Evolutionary conservation across 1,140 invertebrate genomes (phyloP).

Genomic region (Doryteuthis pealeii): DNA sequence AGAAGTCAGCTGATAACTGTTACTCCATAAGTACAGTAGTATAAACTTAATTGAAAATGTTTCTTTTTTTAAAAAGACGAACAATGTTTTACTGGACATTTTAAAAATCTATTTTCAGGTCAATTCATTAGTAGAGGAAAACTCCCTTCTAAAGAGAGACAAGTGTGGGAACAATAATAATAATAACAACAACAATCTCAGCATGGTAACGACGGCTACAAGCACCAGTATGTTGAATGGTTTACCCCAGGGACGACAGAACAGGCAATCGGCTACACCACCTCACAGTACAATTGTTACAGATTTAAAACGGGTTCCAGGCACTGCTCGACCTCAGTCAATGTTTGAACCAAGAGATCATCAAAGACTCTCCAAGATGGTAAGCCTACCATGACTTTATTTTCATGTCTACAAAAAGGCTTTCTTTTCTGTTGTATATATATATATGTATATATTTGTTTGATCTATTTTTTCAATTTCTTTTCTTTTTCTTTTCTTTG

Average conservation of each 20-base stretch:
- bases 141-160: constrained; percentile 38
- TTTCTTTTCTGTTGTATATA: no score
- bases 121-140: constrained; percentile 41
- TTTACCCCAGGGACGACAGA: constrained; percentile 11
- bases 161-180: constrained; percentile 3
- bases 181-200: constrained; percentile 17
- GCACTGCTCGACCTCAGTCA: constrained; percentile 34
- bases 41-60: background rate
- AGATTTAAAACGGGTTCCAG: constrained; percentile 18
- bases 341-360: constrained; percentile 53
- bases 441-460: no score
- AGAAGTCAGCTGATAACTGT: background rate
- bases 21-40: background rate
- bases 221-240: constrained; percentile 1
- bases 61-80: background rate
- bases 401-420: no score
- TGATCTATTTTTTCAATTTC: background rate
- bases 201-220: constrained; percentile 14
- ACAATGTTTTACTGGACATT: background rate
- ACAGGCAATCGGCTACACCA: constrained; percentile 14
- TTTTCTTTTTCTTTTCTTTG: background rate
- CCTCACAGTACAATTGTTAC: constrained; percentile 11
- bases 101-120: constrained; percentile 30
- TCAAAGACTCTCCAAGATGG: constrained; percentile 36
- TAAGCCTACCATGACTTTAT: background rate